These are phyloP conservation scores for Rhamnusium bicolor DNA, from an alignment of 2,888 invertebrate species.

Conservation along the genomic window DNA sequence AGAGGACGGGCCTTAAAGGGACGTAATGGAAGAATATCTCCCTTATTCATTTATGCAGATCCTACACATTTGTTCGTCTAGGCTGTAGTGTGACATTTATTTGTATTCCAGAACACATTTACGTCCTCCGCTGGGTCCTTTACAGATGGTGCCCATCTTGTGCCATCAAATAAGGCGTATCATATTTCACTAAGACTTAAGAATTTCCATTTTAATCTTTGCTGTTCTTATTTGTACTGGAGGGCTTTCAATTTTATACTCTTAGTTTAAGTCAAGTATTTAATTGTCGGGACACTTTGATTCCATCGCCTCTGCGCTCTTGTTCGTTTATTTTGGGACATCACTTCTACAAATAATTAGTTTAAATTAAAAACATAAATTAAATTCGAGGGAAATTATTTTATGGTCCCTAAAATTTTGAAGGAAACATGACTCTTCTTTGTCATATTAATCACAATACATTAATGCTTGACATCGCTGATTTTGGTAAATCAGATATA, in stretches of 20 bases:
- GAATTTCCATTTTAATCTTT: conserved; percentile 65
- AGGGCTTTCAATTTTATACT: conserved; percentile 31
- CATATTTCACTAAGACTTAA: conserved; percentile 66
- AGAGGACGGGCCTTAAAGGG: background rate
- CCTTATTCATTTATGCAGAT: conserved; percentile 60
- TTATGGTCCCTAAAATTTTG: background rate
- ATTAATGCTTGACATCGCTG: too few species aligned
- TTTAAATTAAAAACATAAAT: conserved; percentile 3
- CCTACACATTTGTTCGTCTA: conserved; percentile 55
- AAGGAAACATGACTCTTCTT: too few species aligned
- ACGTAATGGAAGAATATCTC: conserved; percentile 44
- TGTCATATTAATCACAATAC: too few species aligned
- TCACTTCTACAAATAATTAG: conserved; percentile 9
- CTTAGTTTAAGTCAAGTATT: conserved; percentile 44
- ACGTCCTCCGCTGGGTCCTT: conserved; percentile 34
- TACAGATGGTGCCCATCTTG: conserved; percentile 50
- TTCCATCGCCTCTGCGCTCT: conserved; percentile 33
- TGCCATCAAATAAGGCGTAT: conserved; percentile 60
- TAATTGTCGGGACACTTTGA: conserved; percentile 43
- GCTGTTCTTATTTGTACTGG: conserved; percentile 19
- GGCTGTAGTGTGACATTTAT: conserved; percentile 61
- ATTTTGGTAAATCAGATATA: too few species aligned
- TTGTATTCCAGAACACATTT: conserved; percentile 59
- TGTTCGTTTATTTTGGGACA: conserved; percentile 33
- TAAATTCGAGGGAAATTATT: background rate